A percentile compares a stretch with the other conserved stretches of the same genome.
Conservation (phyloP, 2,797 vertebrate genomes). For the Lutra lutra region DNA sequence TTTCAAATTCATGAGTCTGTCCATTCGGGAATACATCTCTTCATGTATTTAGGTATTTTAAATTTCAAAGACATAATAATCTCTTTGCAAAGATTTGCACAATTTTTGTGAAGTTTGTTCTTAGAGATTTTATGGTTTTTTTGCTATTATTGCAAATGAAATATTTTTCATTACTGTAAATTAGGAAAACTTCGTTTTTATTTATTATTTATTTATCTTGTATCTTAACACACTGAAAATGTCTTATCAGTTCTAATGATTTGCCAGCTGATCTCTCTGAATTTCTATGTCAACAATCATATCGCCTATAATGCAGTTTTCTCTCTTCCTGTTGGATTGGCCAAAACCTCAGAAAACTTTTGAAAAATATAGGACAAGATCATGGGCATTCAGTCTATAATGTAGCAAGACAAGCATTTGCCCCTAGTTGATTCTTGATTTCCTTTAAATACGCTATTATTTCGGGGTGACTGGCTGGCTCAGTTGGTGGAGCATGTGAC, state of each 20-base stretch:
- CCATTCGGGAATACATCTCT: slow-evolving; percentile 1
- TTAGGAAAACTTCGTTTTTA: neutral
- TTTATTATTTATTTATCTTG: slow-evolving; percentile 15
- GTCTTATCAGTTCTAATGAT: neutral
- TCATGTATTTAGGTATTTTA: neutral
- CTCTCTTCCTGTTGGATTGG: neutral
- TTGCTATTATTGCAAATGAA: neutral
- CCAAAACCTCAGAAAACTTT: slow-evolving; percentile 16
- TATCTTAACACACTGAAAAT: slow-evolving; percentile 2
- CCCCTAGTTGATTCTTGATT: neutral
- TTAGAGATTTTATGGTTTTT: neutral
- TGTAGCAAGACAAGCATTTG: neutral
- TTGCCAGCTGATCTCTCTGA: slow-evolving; percentile 32
- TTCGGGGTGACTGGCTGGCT: neutral
- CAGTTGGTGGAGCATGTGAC: neutral
- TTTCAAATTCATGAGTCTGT: slow-evolving; percentile 1
- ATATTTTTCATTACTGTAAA: slow-evolving; percentile 12
- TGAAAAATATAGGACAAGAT: neutral
- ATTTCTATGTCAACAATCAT: slow-evolving; percentile 24
- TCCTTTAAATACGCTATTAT: neutral
- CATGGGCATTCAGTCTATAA: neutral
- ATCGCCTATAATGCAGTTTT: neutral
- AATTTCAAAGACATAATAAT: neutral
- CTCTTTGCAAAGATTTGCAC: neutral
- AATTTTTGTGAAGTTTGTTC: slow-evolving; percentile 20